Evolutionary conservation across 2,797 vertebrate genomes (phyloP).

Genomic region (Tamandua tetradactyla): DNA sequence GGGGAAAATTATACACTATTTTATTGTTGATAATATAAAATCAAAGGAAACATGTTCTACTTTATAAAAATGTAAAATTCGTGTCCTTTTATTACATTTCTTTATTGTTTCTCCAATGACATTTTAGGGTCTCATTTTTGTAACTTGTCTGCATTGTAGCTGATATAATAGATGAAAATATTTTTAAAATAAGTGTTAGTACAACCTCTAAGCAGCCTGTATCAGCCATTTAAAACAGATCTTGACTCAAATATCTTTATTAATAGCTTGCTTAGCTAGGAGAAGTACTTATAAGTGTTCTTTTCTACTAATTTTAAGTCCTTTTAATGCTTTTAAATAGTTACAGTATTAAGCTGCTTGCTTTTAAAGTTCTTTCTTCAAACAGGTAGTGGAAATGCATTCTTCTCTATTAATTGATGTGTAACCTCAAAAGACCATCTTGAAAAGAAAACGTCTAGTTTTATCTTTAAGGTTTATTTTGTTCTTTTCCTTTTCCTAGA

Average conservation of each 20-base stretch:
- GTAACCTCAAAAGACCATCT: background rate
- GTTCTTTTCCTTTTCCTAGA: background rate
- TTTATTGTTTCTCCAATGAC: background rate
- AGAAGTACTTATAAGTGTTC: background rate
- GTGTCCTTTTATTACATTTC: background rate
- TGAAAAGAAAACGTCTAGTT: background rate
- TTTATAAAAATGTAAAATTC: background rate
- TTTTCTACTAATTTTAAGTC: background rate
- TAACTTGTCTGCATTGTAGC: background rate
- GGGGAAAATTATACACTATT: background rate
- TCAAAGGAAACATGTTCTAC: background rate
- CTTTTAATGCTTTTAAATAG: background rate
- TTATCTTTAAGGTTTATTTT: conserved; percentile 17
- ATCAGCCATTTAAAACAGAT: background rate
- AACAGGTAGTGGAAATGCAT: background rate
- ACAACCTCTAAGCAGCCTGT: background rate
- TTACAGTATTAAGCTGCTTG: background rate
- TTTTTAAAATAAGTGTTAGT: background rate
- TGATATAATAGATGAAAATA: background rate
- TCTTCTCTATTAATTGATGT: background rate
- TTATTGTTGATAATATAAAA: background rate
- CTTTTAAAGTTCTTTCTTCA: background rate
- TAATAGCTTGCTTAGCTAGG: background rate
- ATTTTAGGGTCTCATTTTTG: background rate
- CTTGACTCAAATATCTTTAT: background rate